Base-by-base conservation (phyloP, 2,113 vertebrate species). In the Centropus bengalensis region DNA sequence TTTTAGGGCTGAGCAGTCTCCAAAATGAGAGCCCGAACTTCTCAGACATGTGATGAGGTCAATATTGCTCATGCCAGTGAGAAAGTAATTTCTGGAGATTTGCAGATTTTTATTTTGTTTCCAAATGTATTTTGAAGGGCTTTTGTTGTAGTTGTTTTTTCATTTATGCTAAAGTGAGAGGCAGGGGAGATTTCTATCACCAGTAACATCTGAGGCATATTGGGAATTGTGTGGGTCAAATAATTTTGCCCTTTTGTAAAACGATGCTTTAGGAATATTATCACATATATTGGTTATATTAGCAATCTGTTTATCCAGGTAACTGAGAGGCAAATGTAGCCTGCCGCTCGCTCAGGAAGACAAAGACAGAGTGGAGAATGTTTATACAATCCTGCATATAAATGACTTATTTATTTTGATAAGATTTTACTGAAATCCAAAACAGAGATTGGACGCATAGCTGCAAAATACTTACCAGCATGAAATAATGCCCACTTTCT, bases 371-470 rank as follows among this genome's bases (percentile, higher is more conserved):
- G 59, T 56, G 49, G 68, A 77, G 79, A 95, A 51, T 15, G 76
- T 88, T 96, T 82, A n/a, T 84, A 74, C 33, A 5, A 68, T 68
- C 86, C 94, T 93, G 93, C 92, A 96, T 93, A 97, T 93, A 96
- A 95, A 96, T 96, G 12, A 87, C 89, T 93, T 94, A 91, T 78
- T 95, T 97, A 92, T 97, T 96, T 94, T 93, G 78, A 73, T 86
- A 86, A 80, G 86, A 83, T 91, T 92, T 71, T 74, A 69, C 79
- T 89, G 95, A 90, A 96, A 92, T 93, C 81, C 74, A 51, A 42
- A 82, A 42, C 66, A 84, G 75, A 91, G 59, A 40, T 89, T 76
- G 93, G 63, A 47, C 59, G 58, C 23, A 56, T 0, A 88, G 62
- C 80, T 79, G 54, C 73, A 55, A 96, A 95, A 86, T 59, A 49